Conservation (phyloP, 2,888 invertebrate species). For the Cylloceria caligata region DNA sequence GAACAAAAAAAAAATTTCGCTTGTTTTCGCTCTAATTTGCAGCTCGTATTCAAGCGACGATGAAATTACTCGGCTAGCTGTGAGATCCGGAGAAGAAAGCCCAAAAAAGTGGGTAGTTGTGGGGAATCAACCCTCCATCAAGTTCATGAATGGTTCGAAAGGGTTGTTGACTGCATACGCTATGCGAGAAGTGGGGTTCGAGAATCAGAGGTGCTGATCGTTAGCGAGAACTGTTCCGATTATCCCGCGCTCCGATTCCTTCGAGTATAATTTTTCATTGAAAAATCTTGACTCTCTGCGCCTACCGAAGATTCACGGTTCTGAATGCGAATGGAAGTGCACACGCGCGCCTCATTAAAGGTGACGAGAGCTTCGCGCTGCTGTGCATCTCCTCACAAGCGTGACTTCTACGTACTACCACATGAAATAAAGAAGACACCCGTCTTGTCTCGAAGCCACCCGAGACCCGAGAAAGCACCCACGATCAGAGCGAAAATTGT, state of each 20-base stretch:
- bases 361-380: constrained; percentile 71
- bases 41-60: constrained; percentile 44
- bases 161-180: constrained; percentile 3
- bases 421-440: background rate
- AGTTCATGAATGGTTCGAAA: constrained; percentile 39
- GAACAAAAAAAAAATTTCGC: constrained; percentile 37
- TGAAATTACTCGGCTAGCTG: constrained; percentile 64
- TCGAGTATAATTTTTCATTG: constrained; percentile 46
- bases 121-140: constrained; percentile 44
- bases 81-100: constrained; percentile 60
- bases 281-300: constrained; percentile 39
- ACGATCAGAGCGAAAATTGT: constrained; percentile 71
- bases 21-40: constrained; percentile 64
- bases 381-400: constrained; percentile 64
- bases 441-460: background rate
- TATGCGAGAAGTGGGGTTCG: constrained; percentile 16
- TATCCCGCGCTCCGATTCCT: constrained; percentile 51
- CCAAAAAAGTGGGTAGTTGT: constrained; percentile 52
- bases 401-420: constrained; percentile 34
- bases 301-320: background rate
- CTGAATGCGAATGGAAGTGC: constrained; percentile 14
- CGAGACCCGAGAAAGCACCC: constrained; percentile 43
- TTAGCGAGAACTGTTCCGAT: constrained; percentile 50
- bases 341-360: constrained; percentile 75
- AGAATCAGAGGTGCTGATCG: constrained; percentile 42